phyloP scores from a whole-genome alignment of 2,888 invertebrate species.

The Embidobia sp. region DNA sequence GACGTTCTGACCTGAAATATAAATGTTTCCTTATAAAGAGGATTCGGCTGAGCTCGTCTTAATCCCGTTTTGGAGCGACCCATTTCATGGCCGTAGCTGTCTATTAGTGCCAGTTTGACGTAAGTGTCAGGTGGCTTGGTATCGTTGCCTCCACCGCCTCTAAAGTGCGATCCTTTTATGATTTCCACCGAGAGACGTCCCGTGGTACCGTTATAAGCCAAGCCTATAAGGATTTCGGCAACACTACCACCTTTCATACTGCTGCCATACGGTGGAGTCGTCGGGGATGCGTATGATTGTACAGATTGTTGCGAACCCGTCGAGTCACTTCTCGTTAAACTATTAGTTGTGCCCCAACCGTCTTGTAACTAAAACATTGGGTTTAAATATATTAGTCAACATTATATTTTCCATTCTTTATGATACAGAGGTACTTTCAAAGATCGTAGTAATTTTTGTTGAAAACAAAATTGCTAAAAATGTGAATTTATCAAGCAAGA shows the following conservation, averaged over 20 bases:
- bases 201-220: conserved; percentile 96
- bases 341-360: conserved; percentile 78
- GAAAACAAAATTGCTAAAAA: background rate
- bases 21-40: conserved; percentile 97
- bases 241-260: conserved; percentile 92
- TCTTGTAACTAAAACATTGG: conserved; percentile 71
- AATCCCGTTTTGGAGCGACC: conserved; percentile 96
- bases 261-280: conserved; percentile 78
- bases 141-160: conserved; percentile 80
- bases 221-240: conserved; percentile 93
- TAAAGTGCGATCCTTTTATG: conserved; percentile 88
- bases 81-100: conserved; percentile 96
- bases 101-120: conserved; percentile 94
- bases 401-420: too few relatives aligned
- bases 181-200: conserved; percentile 96
- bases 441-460: too few relatives aligned
- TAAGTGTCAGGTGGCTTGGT: conserved; percentile 94
- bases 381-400: too few relatives aligned
- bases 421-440: too few relatives aligned
- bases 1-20: conserved; percentile 90
- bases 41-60: conserved; percentile 95
- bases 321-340: conserved; percentile 93
- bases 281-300: conserved; percentile 81
- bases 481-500: too few relatives aligned
- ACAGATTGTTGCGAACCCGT: conserved; percentile 96